A percentile compares a stretch with the other conserved stretches of the same genome.
phyloP scores from a whole-genome alignment of 2,113 vertebrate species.

The Nerophis ophidion region DNA sequence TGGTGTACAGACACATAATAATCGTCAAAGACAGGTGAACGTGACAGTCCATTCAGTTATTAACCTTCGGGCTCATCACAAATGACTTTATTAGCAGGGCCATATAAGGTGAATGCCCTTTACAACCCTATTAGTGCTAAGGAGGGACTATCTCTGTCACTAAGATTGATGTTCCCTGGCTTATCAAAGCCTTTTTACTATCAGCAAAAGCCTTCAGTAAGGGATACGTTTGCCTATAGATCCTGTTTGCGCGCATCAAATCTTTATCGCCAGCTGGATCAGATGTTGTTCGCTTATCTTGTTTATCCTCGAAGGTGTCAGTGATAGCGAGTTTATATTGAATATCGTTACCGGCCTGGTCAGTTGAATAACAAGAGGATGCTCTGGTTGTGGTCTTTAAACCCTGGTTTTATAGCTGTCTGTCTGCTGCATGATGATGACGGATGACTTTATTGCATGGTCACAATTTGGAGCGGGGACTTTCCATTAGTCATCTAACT shows the following conservation, averaged over 20 bases:
- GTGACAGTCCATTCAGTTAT: slow-evolving; percentile 22
- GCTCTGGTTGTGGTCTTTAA: slow-evolving; percentile 45
- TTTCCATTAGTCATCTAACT: slow-evolving; percentile 72
- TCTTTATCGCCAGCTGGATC: slow-evolving; percentile 38
- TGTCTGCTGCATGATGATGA: slow-evolving; percentile 61
- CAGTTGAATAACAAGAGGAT: slow-evolving; percentile 46
- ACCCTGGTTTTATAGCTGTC: slow-evolving; percentile 66
- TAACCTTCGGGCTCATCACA: slow-evolving; percentile 82
- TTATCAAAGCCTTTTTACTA: slow-evolving; percentile 63
- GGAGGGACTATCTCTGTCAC: slow-evolving; percentile 56
- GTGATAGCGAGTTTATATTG: slow-evolving; percentile 24
- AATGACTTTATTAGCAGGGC: slow-evolving; percentile 73
- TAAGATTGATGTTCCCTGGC: slow-evolving; percentile 60
- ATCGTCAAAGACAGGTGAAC: slow-evolving; percentile 32
- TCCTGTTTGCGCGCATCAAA: slow-evolving; percentile 44
- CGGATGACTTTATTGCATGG: slow-evolving; percentile 70
- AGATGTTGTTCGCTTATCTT: slow-evolving; percentile 33
- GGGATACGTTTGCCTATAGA: slow-evolving; percentile 34
- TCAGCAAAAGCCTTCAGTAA: slow-evolving; percentile 62
- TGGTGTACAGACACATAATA: background rate
- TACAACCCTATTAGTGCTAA: slow-evolving; percentile 64
- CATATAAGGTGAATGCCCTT: slow-evolving; percentile 73
- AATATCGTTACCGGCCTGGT: slow-evolving; percentile 20
- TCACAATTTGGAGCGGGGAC: slow-evolving; percentile 58
- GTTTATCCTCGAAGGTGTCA: slow-evolving; percentile 32